Evolutionary conservation across 1,140 invertebrate genomes (phyloP).

Genomic region (Galleria mellonella): DNA sequence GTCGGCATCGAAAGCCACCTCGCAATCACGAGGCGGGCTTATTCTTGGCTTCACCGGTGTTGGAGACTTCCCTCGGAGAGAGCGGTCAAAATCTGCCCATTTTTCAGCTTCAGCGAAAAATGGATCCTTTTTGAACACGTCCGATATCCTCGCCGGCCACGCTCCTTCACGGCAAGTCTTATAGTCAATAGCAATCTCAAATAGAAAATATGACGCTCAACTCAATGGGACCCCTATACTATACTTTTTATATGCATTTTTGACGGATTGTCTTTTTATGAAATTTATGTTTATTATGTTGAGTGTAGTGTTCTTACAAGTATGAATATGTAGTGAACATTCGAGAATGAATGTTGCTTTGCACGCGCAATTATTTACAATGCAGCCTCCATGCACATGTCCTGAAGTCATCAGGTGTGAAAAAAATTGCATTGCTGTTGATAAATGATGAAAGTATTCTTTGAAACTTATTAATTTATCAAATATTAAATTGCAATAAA

Average conservation of each 20-base stretch:
- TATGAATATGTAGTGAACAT: slow-evolving; percentile 31
- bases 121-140: slow-evolving; percentile 64
- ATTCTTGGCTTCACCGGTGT: slow-evolving; percentile 81
- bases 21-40: slow-evolving; percentile 77
- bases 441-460: too few relatives aligned
- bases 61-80: slow-evolving; percentile 75
- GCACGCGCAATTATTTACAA: slow-evolving; percentile 50
- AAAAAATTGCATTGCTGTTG: too few relatives aligned
- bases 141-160: slow-evolving; percentile 56
- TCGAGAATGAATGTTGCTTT: slow-evolving; percentile 28
- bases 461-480: slow-evolving; percentile 9
- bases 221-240: slow-evolving; percentile 14
- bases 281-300: slow-evolving; percentile 6
- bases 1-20: slow-evolving; percentile 81
- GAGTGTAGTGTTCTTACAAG: slow-evolving; percentile 56
- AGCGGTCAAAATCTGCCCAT: slow-evolving; percentile 68
- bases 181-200: slow-evolving; percentile 49
- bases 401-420: background rate
- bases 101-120: slow-evolving; percentile 72
- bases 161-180: slow-evolving; percentile 66
- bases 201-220: slow-evolving; percentile 11
- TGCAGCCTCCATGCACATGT: slow-evolving; percentile 57
- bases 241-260: slow-evolving; percentile 11
- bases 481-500: slow-evolving; percentile 3
- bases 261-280: slow-evolving; percentile 1